A percentile compares a stretch with the other conserved stretches of the same genome.
Conservation (phyloP, 2,888 invertebrate species). For the Cryptops parisi region DNA sequence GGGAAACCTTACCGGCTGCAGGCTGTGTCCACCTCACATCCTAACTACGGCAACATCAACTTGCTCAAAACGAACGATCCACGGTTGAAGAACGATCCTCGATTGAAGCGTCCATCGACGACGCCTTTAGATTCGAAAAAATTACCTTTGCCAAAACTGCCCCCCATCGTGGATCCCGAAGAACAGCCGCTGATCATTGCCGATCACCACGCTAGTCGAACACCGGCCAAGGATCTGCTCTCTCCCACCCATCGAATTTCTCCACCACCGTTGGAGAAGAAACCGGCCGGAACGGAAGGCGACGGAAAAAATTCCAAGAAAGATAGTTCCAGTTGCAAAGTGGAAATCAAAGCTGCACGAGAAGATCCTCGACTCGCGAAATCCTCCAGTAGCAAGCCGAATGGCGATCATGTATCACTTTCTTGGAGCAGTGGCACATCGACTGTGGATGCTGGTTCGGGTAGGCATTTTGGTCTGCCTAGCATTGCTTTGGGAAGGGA, state of each 20-base stretch:
- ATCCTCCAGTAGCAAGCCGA: not conserved
- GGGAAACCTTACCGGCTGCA: slow-evolving; percentile 17
- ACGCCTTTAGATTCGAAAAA: too few relatives aligned
- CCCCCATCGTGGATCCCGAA: too few relatives aligned
- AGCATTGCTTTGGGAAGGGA: not conserved
- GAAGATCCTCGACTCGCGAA: not conserved
- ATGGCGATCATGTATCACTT: not conserved
- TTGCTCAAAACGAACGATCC: slow-evolving; percentile 21
- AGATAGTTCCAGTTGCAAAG: too few relatives aligned
- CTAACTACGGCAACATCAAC: slow-evolving; percentile 19
- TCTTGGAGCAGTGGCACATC: not conserved
- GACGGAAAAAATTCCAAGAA: not conserved
- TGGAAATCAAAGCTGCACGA: not conserved
- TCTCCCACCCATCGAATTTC: too few relatives aligned
- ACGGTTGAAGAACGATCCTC: slow-evolving; percentile 30
- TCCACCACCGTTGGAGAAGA: too few relatives aligned
- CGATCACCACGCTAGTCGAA: too few relatives aligned
- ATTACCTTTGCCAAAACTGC: too few relatives aligned
- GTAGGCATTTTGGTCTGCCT: not conserved
- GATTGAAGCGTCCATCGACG: too few relatives aligned
- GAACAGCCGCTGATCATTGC: too few relatives aligned
- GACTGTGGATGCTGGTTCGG: not conserved
- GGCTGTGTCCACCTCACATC: slow-evolving; percentile 12
- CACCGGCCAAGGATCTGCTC: too few relatives aligned
- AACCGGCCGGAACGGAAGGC: not conserved